Base-by-base conservation (phyloP, 2,888 invertebrate species). In the Lepeophtheirus nordmannii region DNA sequence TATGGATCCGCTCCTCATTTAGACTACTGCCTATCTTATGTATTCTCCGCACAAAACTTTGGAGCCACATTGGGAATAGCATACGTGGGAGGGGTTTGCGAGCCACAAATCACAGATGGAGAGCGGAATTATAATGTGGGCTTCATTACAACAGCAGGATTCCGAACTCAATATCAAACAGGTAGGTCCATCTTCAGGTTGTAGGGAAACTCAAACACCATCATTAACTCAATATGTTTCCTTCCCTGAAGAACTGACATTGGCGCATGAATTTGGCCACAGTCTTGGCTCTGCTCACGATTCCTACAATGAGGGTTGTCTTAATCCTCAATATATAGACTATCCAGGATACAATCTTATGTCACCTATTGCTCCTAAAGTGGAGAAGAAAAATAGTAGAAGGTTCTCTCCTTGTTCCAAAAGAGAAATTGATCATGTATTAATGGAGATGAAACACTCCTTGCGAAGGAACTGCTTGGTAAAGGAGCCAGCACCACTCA, bases 1-100 rank as follows among this genome's bases (percentile, higher is more conserved):
- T 46, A 5, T 8, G 17, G 5, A 2, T 8, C 53, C n/a, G 53
- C 53, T 17, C 53, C 53, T 1, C 53, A 46, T 46, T 3, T 8
- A 3, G 53, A 46, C 53, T 46, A 46, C 53, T 46, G 53, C 17
- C 8, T 46, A 46, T 46, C 30, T 3, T 46, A 46, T 46, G 17
- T 46, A 3, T 46, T 46, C 53, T 46, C 53, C 14, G 53, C 53
- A n/a, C 53, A 46, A 17, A 17, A 46, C 17, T 46, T 46, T 46
- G 53, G 53, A 46, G 53, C 53, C 17, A 46, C 53, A n/a, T 17
- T 46, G 17, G 53, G 53, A 46, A 46, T 46, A n/a, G 53, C 53
- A 46, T 46, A 46, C 53, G 53, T 46, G 5, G 53, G 53, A 46
- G 53, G 53, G 53, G 53, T 46, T 2, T 46, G 53, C 17, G 53